A percentile compares a stretch with the other conserved stretches of the same genome.
Conservation (phyloP, 2,888 invertebrate genomes). For the Cephalotes varians region DNA sequence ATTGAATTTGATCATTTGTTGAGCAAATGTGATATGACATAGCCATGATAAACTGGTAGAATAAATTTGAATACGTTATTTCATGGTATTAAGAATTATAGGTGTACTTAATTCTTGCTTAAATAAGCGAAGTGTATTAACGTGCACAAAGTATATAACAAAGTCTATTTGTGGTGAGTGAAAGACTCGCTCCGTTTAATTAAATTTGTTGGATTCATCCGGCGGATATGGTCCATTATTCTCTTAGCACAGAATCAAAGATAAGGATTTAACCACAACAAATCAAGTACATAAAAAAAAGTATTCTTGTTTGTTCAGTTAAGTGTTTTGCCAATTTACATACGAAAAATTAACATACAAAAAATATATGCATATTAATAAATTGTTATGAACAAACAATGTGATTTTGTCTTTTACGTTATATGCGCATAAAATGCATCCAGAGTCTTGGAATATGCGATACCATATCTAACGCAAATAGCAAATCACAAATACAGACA, state of each 20-base stretch:
- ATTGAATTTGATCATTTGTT: background rate
- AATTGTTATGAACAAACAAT: background rate
- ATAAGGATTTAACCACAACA: background rate
- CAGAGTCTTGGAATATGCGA: background rate
- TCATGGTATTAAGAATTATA: background rate
- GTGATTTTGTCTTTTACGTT: background rate
- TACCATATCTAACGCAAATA: conserved; percentile 36
- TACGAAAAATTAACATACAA: background rate
- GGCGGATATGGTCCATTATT: background rate
- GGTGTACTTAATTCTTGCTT: background rate
- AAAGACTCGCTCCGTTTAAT: background rate
- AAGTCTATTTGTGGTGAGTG: background rate
- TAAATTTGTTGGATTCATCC: background rate
- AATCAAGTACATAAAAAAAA: background rate
- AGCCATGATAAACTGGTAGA: background rate
- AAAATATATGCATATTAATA: background rate
- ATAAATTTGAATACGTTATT: background rate
- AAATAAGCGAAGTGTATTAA: background rate
- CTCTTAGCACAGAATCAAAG: background rate
- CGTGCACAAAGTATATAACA: background rate
- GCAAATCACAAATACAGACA: conserved; percentile 10
- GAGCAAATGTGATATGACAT: background rate
- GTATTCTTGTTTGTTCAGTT: background rate
- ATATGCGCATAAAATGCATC: background rate
- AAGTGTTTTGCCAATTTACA: background rate